Evolutionary conservation across 1,140 invertebrate genomes (phyloP).

Genomic region (Pseudobourletiella spinata): DNA sequence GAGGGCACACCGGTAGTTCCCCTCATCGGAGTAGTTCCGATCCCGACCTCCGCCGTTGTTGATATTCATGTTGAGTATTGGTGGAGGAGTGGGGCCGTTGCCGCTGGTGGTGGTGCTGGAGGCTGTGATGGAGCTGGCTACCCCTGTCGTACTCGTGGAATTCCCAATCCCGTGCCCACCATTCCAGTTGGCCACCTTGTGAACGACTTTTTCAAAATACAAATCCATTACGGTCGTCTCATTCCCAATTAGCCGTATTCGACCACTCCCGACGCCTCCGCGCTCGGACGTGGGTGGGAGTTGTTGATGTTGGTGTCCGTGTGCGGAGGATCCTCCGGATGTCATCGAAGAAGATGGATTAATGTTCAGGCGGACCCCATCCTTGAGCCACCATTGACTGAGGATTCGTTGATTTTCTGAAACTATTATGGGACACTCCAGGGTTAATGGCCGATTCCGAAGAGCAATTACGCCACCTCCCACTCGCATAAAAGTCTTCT

Average conservation of each 20-base stretch:
- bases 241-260: constrained; percentile 9
- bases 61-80: neutral
- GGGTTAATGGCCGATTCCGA: constrained; percentile 15
- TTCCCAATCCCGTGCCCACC: neutral
- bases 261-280: too few relatives aligned
- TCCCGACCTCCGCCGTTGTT: neutral
- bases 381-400: constrained; percentile 32
- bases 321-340: constrained; percentile 9
- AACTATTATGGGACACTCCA: constrained; percentile 21
- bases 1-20: constrained; percentile 30
- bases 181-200: constrained; percentile 19
- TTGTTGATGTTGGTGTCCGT: constrained; percentile 9
- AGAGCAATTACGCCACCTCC: constrained; percentile 11
- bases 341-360: constrained; percentile 9
- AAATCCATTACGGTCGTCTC: constrained; percentile 17
- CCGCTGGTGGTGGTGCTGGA: neutral
- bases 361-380: constrained; percentile 18
- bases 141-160: neutral
- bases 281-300: constrained; percentile 3
- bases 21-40: constrained; percentile 22
- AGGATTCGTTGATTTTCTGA: constrained; percentile 6
- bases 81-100: too few relatives aligned
- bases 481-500: neutral
- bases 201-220: constrained; percentile 32
- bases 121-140: neutral